These are phyloP conservation scores for Agrypnia vestita DNA, from an alignment of 1,140 invertebrate species.

Conservation along the genomic window DNA sequence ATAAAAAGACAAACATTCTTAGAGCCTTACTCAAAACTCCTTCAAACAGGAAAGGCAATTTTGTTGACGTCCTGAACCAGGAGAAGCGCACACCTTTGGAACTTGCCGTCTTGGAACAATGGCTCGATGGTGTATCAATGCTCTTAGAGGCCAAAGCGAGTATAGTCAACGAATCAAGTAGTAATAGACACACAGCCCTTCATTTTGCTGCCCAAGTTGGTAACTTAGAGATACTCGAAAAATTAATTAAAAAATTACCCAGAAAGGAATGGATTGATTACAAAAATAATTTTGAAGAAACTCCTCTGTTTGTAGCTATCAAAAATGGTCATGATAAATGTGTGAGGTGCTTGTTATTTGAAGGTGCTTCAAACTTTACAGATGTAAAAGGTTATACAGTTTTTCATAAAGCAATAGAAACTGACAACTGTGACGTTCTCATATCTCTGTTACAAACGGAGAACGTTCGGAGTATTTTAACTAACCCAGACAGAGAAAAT, in stretches of 20 bases:
- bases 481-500: constrained; percentile 63
- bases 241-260: constrained; percentile 74
- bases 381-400: constrained; percentile 66
- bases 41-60: neutral
- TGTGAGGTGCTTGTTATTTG: constrained; percentile 69
- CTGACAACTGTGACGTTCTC: constrained; percentile 66
- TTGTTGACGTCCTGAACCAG: constrained; percentile 67
- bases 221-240: constrained; percentile 75
- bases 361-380: constrained; percentile 67
- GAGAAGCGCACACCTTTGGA: constrained; percentile 70
- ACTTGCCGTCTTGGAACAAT: constrained; percentile 67
- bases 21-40: constrained; percentile 3
- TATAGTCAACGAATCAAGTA: constrained; percentile 74
- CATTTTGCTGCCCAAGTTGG: constrained; percentile 75
- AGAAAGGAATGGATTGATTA: constrained; percentile 68
- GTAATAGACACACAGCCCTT: constrained; percentile 75
- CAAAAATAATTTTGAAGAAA: constrained; percentile 70
- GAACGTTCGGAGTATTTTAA: constrained; percentile 60
- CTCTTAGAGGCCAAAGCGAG: constrained; percentile 81
- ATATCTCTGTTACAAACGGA: constrained; percentile 66
- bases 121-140: constrained; percentile 74
- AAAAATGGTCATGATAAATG: constrained; percentile 67
- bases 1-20: constrained; percentile 45
- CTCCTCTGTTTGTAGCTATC: constrained; percentile 73
- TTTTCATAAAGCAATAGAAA: constrained; percentile 69